Evolutionary conservation across 2,113 vertebrate genomes (phyloP).

Genomic region (Cephalopholis sonnerati): DNA sequence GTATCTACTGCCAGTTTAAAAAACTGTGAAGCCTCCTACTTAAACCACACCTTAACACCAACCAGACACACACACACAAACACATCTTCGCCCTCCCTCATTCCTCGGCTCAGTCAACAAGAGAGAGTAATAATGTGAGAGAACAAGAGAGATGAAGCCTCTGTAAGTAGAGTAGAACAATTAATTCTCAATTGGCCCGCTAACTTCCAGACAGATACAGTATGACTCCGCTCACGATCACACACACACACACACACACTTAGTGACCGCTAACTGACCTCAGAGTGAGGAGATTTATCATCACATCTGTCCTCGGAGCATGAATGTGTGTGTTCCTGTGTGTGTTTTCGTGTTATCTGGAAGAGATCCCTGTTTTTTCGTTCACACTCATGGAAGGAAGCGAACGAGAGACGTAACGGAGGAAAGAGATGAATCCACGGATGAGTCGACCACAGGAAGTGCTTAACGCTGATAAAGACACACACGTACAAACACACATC

Average conservation of each 20-base stretch:
- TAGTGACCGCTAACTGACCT: conserved; percentile 68
- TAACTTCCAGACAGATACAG: conserved; percentile 59
- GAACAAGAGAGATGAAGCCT: conserved; percentile 55
- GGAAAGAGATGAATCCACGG: conserved; percentile 21
- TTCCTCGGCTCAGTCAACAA: conserved; percentile 68
- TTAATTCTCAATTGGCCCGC: conserved; percentile 68
- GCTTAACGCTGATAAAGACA: conserved; percentile 59
- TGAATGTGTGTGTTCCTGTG: conserved; percentile 66
- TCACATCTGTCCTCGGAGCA: conserved; percentile 70
- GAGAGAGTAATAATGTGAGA: conserved; percentile 59
- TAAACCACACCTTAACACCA: conserved; percentile 73
- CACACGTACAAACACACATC: conserved; percentile 15
- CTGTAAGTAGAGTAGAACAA: conserved; percentile 55
- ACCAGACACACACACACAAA: conserved; percentile 54
- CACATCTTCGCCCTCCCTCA: conserved; percentile 47
- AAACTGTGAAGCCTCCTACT: conserved; percentile 50
- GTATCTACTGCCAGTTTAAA: conserved; percentile 57
- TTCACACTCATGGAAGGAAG: conserved; percentile 43
- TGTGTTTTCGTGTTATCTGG: conserved; percentile 62
- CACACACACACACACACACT: conserved; percentile 6
- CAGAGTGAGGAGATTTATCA: conserved; percentile 67
- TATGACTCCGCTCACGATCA: conserved; percentile 45
- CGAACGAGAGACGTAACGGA: conserved; percentile 18
- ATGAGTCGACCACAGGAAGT: conserved; percentile 59
- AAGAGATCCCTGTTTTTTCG: conserved; percentile 50